Base-by-base conservation (phyloP, 2,888 invertebrate genomes). In the Endotricha flammealis region DNA sequence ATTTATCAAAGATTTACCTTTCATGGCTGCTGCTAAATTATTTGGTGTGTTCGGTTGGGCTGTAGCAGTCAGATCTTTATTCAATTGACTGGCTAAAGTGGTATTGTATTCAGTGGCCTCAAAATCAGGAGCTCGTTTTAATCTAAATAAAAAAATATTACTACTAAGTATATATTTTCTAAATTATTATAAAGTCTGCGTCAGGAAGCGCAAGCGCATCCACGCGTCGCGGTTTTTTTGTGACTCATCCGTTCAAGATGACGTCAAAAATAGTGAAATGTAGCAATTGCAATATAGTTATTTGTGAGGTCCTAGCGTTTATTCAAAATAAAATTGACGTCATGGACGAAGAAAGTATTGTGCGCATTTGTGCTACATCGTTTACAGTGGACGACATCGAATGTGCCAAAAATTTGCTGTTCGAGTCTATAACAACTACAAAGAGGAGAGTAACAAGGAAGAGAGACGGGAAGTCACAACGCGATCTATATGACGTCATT, bases 61-160 rank as follows among this genome's bases (percentile, higher is more conserved):
- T 1, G 55, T 48, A 0, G 38, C 49, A 1, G 51, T 14, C 0
- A 81, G 58, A 12, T 68, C 64, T 0, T 46, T 40, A 2, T 60
- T 62, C n/a, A 82, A 23, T 28, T 67, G 34, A 1, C 45, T 43
- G 2, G 71, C 64, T 35, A 78, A 37, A 1, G 33, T 29, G 0
- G 55, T 50, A 36, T 65, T 64, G 24, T 57, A 74, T 11, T 76
- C 69, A 0, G 58, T 52, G 3, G 76, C 72, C 6, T 50, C 44
- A 7, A 81, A 67, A 42, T 63, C 53, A 0, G 58, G 38, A 0
- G 81, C 46, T 34, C 44, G 28, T 53, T 70, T 78, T 31, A 83
- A 55, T 29, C 82, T 81, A 38, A 12, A 45, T 54, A 38, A 8
- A 17, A 25, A 12, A 9, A 28, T 10, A n/a, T 16, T 16, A 16